Base-by-base conservation (phyloP, 2,888 invertebrate genomes). In the Cantharis flavilabris region DNA sequence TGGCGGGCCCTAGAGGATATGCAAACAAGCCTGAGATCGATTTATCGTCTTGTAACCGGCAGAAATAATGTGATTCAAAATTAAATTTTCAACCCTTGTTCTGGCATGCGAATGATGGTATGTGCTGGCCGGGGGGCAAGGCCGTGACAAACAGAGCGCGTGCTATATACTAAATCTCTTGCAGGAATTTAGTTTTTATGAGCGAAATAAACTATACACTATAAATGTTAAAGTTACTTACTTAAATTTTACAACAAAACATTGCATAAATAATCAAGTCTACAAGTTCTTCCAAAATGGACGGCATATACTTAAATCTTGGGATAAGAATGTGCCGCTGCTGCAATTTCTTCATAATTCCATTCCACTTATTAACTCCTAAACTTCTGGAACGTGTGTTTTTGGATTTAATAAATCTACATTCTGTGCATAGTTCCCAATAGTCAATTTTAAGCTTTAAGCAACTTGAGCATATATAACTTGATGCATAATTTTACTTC, bases 21-120 rank as follows among this genome's bases (percentile, higher is more conserved):
- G 82, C 82, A 81, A 80, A 81, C 81, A 81, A 78, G 80, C 80
- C 65, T 79, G 82, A 81, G 82, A 86, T 86, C 85, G 86, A 86
- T 86, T 85, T 86, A 85, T 85, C 85, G 85, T 85, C 85, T 85
- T 86, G 85, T 84, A 85, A 84, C 83, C 82, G 84, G 82, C 84
- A 83, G 85, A 85, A 86, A 86, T 86, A 86, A 86, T 85, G 86
- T 85, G 86, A 86, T 86, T 85, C 84, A 85, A 86, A 86, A 86
- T 86, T 86, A 86, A 86, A 86, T 86, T 86, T 86, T 83, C 82
- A 84, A 83, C 81, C 84, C 84, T 82, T 83, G 83, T 83, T 82
- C 83, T 84, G 85, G 84, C 84, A 84, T 85, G 84, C 84, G 85
- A 85, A 84, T 83, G 84, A 84, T 85, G 83, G 84, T 81, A 84